phyloP scores from a whole-genome alignment of 2,113 vertebrate genomes.

The rat (Rattus norvegicus) region DNA sequence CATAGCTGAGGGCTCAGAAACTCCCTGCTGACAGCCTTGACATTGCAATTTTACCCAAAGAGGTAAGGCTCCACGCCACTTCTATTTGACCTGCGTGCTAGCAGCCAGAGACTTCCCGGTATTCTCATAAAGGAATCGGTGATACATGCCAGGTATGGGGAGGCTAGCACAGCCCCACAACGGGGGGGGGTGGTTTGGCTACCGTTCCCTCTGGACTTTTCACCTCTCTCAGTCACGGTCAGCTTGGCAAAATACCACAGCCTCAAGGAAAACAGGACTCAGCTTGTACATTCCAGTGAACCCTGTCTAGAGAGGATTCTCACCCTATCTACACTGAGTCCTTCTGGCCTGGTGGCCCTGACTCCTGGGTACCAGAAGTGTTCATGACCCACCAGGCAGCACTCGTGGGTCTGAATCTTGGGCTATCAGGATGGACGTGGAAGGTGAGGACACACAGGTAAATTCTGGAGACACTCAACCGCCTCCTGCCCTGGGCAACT shows the following conservation, averaged over 20 bases:
- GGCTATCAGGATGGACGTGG: neutral
- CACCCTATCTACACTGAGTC: fast-evolving
- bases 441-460: neutral
- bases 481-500: fast-evolving
- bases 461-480: too few species aligned
- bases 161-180: neutral
- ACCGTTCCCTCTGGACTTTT: fast-evolving
- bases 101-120: neutral
- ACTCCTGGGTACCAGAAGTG: fast-evolving
- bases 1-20: neutral
- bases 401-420: fast-evolving
- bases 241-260: neutral
- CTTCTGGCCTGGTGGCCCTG: neutral
- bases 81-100: neutral
- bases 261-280: neutral
- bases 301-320: neutral
- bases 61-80: neutral
- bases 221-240: fast-evolving
- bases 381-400: neutral
- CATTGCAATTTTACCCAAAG: fast-evolving
- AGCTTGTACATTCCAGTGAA: fast-evolving
- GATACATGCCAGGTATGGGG: neutral
- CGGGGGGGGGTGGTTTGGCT: fast-evolving
- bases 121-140: neutral
- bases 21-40: neutral